Conservation (phyloP, 2,113 vertebrate genomes). For the Solea solea region DNA sequence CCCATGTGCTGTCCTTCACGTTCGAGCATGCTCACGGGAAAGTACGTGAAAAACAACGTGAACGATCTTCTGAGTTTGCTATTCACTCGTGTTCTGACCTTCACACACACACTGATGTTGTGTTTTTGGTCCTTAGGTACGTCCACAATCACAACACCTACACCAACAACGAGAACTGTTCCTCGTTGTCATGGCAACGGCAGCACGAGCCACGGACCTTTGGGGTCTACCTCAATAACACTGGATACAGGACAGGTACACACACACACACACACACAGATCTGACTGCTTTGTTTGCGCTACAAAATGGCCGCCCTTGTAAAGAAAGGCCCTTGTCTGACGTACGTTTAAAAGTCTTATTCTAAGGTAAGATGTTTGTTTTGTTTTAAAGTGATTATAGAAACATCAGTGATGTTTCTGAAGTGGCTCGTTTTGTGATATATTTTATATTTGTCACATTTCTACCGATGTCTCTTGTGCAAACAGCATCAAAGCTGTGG, state of each 20-base stretch:
- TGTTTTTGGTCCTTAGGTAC: constrained; percentile 29
- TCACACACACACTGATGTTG: neutral
- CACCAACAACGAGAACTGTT: constrained; percentile 98
- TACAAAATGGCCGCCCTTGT: no score
- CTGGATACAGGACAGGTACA: constrained; percentile 94
- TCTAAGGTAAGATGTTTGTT: no score
- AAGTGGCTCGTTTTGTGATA: no score
- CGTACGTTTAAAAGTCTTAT: no score
- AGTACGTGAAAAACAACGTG: constrained; percentile 76
- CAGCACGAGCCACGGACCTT: constrained; percentile 92
- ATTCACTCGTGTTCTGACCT: neutral
- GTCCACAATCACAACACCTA: constrained; percentile 99
- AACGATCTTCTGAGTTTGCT: neutral
- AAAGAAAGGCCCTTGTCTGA: no score
- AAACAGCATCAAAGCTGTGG: no score
- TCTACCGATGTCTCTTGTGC: neutral
- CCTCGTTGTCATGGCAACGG: constrained; percentile 94
- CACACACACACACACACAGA: neutral
- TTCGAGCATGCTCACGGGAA: constrained; percentile 94
- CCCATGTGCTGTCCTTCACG: constrained; percentile 98
- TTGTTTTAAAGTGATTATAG: no score
- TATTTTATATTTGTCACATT: no score
- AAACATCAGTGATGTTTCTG: no score
- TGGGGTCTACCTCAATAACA: constrained; percentile 93
- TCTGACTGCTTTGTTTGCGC: no score